These are phyloP conservation scores for Sinocyclocheilus anophthalmus DNA, from an alignment of 2,113 vertebrate species.

Conservation along the genomic window DNA sequence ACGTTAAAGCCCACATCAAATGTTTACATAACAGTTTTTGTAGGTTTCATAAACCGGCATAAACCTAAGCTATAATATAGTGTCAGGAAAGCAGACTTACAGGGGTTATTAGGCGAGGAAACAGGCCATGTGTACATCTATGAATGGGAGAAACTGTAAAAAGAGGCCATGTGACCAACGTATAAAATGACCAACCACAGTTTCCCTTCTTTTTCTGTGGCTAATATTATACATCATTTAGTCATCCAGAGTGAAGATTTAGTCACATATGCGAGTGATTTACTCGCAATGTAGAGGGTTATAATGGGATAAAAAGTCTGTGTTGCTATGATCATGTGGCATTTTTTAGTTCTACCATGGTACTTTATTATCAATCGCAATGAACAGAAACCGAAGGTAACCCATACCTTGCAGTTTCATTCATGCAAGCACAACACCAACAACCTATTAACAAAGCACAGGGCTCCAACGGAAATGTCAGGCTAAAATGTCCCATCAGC, in stretches of 20 bases:
- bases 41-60: background rate
- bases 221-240: background rate
- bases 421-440: background rate
- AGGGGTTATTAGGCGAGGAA: background rate
- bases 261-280: too few species aligned
- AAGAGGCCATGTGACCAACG: background rate
- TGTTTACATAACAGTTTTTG: background rate
- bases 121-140: background rate
- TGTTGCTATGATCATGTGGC: background rate
- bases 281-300: too few species aligned
- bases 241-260: too few species aligned
- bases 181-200: background rate
- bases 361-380: background rate
- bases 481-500: constrained; percentile 5
- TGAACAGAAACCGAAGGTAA: background rate
- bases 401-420: background rate
- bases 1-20: background rate
- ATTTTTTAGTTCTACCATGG: background rate
- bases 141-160: background rate
- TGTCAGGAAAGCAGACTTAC: background rate
- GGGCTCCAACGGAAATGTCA: background rate
- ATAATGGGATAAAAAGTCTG: background rate
- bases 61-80: background rate
- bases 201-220: background rate
- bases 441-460: background rate